Base-by-base conservation (phyloP, 1,140 invertebrate species). In the Drosophila murphyi region DNA sequence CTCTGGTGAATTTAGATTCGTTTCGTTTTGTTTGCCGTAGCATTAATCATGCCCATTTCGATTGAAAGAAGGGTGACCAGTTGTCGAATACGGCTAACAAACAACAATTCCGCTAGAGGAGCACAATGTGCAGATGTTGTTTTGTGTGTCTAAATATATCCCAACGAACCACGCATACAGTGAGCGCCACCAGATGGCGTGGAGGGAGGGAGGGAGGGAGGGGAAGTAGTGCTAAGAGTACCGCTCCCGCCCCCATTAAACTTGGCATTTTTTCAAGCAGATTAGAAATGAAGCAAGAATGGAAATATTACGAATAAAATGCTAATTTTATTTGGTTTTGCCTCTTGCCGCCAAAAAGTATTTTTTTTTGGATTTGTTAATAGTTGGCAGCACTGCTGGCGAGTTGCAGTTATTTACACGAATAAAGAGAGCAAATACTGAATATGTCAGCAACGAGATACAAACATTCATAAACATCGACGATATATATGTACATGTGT, bases 371-470 rank as follows among this genome's bases (percentile, higher is more conserved):
- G 20, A 20, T 20, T 20, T 20, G 20, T 20, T 20, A 20, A 20
- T 1, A 20, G 20, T 20, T 20, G 20, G 20, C 20, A 20, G 1
- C 20, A 20, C 20, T 10, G 31, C 29, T 47, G 31, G 20, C 2
- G 5, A 51, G 20, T 34, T 75, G 64, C 67, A 71, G 39, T 60
- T 55, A 55, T 73, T 68, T 73, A 63, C 71, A 73, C 61, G 41
- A 35, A 29, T 3, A 69, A 12, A 55, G 41, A 61, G 5, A 48
- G 10, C 41, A 39, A 34, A 52, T 8, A 59, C 12, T 20, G 20
- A 20, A 43, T n/a, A 63, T 12, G 3, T 3, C 50, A 28, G 12
- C 6, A 55, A 37, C 2, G 54, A 31, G 5, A 48, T 5, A 34
- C 56, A 47, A 4, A 64, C 35, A 50, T 5, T 5, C 29, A 34